Percentiles rank a stretch among this genome's conserved stretches.
Evolutionary conservation across 2,797 vertebrate genomes (phyloP).

Genomic region (Numenius phaeopus): DNA sequence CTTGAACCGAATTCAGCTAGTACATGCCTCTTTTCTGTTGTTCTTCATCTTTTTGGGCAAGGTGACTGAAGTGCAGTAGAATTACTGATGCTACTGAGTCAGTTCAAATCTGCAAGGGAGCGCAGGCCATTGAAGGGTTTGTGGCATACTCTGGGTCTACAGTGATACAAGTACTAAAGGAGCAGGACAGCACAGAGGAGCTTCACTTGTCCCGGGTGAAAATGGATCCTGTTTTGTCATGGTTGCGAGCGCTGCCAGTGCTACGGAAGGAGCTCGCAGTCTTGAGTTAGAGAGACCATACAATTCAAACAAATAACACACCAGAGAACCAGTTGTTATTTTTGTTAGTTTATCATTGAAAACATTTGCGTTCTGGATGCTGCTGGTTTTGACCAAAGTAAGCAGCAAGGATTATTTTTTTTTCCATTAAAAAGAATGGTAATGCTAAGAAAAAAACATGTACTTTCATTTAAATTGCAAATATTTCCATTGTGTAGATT

Average conservation of each 20-base stretch:
- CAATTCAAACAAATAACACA: background rate
- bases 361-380: background rate
- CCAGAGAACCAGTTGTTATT: background rate
- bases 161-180: background rate
- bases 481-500: background rate
- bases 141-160: background rate
- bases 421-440: background rate
- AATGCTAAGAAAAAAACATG: background rate
- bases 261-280: background rate
- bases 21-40: background rate
- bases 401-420: background rate
- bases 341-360: background rate
- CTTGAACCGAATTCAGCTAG: background rate
- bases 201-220: background rate
- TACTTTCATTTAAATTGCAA: background rate
- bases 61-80: background rate
- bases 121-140: background rate
- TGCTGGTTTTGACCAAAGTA: background rate
- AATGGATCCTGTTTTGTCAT: background rate
- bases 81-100: background rate
- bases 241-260: background rate
- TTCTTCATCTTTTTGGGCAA: background rate
- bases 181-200: background rate
- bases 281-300: background rate
- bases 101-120: background rate